Evolutionary conservation across 2,797 vertebrate genomes (phyloP), one percentile per base, ranked within the genome.

Genomic region (Chaenodraco wilsoni): DNA sequence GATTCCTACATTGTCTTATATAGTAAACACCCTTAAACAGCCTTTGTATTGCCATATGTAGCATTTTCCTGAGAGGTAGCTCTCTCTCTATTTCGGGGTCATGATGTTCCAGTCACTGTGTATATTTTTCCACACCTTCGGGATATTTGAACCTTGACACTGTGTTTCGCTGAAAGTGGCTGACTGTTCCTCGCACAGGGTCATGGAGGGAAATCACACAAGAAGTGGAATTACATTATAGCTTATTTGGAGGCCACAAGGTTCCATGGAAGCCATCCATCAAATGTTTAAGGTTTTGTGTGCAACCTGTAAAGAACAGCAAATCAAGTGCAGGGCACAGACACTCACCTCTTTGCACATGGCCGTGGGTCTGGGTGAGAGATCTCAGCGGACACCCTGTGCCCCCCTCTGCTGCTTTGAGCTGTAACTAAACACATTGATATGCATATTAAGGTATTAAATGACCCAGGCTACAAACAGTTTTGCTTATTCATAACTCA

Each of bases 161-260:
- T 23, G 11, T 84, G 82, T 91, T 86, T 82, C 79, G 84, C 85
- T 89, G 89, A 94, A 89, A 91, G 73, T 79, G 89, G 90, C 90
- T 89, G 91, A 93, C 91, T 89, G 89, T 86, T 87, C 74, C 72
- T 64, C 44, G 63, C 65, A 48, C 82, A 67, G 89, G 92, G 93
- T 94, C 93, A 92, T 3, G 61, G 55, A 84, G 87, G 84, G 76
- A 86, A 91, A 90, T 91, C 92, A 90, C 89, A 89, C 67, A 74
- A 84, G 87, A 91, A 83, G 86, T 59, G 69, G 86, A 92, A 93
- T 93, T 84, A 92, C 88, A 91, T 93, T 94, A 92, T 67, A 70
- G 90, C 91, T 93, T 90, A 93, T 93, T 92, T 92, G 87, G 88
- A 90, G 92, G 91, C 85, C 91, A 87, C 65, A 73, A 82, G 90